Percentiles rank a stretch among this genome's conserved stretches.
Conservation (phyloP, 2,113 vertebrate species). For the Neotoma lepida region DNA sequence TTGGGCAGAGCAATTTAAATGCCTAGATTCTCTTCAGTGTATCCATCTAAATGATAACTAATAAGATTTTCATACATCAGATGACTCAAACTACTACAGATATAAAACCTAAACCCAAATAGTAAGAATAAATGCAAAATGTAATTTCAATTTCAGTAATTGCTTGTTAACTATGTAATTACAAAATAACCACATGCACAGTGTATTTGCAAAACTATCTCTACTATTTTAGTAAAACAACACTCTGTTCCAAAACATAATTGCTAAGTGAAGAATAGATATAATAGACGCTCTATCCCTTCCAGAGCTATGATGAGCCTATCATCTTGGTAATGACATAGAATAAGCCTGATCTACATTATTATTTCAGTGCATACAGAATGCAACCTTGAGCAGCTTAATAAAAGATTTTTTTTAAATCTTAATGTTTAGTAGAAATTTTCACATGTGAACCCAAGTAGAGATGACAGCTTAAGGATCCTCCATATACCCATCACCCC, state of each 20-base stretch:
- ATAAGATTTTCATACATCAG: neutral
- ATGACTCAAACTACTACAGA: neutral
- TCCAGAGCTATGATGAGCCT: neutral
- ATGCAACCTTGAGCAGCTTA: neutral
- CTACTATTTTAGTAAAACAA: neutral
- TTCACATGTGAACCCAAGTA: neutral
- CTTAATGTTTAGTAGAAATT: neutral
- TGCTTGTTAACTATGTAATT: neutral
- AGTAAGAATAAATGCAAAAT: neutral
- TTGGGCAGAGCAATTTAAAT: neutral
- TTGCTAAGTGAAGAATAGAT: neutral
- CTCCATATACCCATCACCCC: accelerated
- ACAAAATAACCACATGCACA: neutral
- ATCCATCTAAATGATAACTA: neutral
- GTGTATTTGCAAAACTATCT: neutral
- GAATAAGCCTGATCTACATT: neutral
- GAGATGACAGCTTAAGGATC: neutral
- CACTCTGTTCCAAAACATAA: neutral
- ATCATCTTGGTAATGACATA: neutral
- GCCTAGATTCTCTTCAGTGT: neutral
- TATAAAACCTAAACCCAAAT: neutral
- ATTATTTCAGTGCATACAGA: neutral
- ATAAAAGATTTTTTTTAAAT: neutral
- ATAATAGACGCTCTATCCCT: neutral
- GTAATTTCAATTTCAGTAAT: neutral